Base-by-base conservation (phyloP, 35 echinoderm and acorn worm species). In the Strongylocentrotus purpuratus region DNA sequence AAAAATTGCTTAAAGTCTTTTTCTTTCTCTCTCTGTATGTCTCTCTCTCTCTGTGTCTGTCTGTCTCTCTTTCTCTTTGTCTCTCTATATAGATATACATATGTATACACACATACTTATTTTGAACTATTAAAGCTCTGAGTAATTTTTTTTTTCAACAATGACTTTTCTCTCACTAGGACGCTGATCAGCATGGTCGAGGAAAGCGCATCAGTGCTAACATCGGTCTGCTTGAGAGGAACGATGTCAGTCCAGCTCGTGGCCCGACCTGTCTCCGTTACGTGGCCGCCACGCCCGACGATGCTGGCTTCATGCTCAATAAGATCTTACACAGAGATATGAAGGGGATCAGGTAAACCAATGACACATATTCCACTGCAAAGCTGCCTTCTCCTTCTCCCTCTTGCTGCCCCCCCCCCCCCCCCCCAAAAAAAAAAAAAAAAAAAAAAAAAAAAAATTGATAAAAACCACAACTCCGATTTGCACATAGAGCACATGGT, bases 141-240 rank as follows among this genome's bases (percentile, higher is more conserved):
- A 41, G 35, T 3, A 41, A 41, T 41, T 41, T 41, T 0, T 41
- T 41, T 5, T 59, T 59, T 20, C 9, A 87, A 31, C 86, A n/a
- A 87, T 87, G 86, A 10, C 86, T 7, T 89, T 45, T 45, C 31
- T 45, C 32, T 89, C 85, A 31, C 22, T 85, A 99, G 98, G 98
- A 99, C 94, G 95, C 97, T 90, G 98, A 99, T 22, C 96, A 97
- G 85, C 98, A 99, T 95, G 98, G 98, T 12, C 71, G 97, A 47
- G 95, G 97, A 1, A 99, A 99, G 92, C 96, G 97, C 45, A 99
- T 99, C 98, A 99, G 98, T 97, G 98, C 97, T 33, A 99, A 97
- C 48, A 94, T 99, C 20, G 92, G 92, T 47, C 94, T 99, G 31
- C 91, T 99, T 25, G 98, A 99, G 89, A 86, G 94, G 35, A 99